These are phyloP conservation scores for Grus americana DNA, from an alignment of 2,113 vertebrate genomes.

Conservation along the genomic window DNA sequence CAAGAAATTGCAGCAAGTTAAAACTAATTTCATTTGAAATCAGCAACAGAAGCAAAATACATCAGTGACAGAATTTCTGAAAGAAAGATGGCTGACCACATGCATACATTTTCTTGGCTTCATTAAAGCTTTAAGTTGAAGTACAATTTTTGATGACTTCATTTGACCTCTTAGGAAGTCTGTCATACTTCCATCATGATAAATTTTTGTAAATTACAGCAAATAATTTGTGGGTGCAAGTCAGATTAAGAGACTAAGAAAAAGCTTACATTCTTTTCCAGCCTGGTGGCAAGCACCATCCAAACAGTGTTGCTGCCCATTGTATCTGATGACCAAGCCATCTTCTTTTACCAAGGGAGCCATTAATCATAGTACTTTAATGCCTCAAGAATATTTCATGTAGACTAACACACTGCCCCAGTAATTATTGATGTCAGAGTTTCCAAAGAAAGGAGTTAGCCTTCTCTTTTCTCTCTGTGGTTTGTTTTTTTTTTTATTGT, in stretches of 20 bases:
- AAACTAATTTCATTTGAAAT: background rate
- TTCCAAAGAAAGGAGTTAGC: background rate
- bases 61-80: background rate
- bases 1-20: slow-evolving; percentile 12
- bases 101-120: rapidly evolving
- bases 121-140: background rate
- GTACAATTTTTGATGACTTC: background rate
- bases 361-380: background rate
- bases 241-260: background rate
- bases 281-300: rapidly evolving
- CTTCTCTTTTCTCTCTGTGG: background rate
- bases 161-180: background rate
- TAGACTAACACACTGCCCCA: background rate
- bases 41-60: background rate
- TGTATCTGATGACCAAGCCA: background rate
- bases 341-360: background rate
- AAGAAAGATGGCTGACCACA: background rate
- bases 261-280: background rate
- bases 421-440: background rate
- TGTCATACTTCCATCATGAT: background rate
- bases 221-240: background rate
- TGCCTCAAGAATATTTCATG: background rate
- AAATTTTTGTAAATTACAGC: background rate
- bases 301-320: background rate
- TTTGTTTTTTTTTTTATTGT: background rate